These are phyloP conservation scores for Pterocles orientalis DNA, from an alignment of 2,113 vertebrate genomes.

Conservation along the genomic window DNA sequence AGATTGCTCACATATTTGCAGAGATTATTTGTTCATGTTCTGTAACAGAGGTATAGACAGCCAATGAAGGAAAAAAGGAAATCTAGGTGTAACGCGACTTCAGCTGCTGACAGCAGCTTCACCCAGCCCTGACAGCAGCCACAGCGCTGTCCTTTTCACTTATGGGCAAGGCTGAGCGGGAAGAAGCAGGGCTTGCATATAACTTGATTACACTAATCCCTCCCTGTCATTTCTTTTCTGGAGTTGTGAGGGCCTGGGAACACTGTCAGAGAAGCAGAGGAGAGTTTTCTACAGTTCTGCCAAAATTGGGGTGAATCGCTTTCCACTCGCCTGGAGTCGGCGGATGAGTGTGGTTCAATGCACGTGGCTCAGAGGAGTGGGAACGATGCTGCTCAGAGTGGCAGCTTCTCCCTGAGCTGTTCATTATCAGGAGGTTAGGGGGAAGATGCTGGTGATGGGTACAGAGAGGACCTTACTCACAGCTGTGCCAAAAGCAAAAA, in stretches of 20 bases:
- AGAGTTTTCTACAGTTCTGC: not conserved
- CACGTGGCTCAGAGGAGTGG: not conserved
- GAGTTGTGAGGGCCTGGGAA: not conserved
- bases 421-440: not conserved
- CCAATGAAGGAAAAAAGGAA: not conserved
- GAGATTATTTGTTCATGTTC: not conserved
- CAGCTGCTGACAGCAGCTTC: not conserved
- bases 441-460: not conserved
- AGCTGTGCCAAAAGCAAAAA: accelerated
- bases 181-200: not conserved
- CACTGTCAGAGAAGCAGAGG: not conserved
- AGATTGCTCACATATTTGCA: not conserved
- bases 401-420: not conserved
- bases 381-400: not conserved
- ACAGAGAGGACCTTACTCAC: not conserved
- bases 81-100: accelerated
- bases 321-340: not conserved
- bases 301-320: not conserved
- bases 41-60: not conserved
- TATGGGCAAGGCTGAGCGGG: not conserved
- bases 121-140: not conserved
- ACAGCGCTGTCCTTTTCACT: not conserved
- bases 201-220: not conserved
- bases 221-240: not conserved
- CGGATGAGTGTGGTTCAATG: not conserved